Percentiles rank a stretch among this genome's conserved stretches.
These are phyloP conservation scores for Micronycteris hirsuta DNA, from an alignment of 2,113 vertebrate genomes.

Conservation along the genomic window DNA sequence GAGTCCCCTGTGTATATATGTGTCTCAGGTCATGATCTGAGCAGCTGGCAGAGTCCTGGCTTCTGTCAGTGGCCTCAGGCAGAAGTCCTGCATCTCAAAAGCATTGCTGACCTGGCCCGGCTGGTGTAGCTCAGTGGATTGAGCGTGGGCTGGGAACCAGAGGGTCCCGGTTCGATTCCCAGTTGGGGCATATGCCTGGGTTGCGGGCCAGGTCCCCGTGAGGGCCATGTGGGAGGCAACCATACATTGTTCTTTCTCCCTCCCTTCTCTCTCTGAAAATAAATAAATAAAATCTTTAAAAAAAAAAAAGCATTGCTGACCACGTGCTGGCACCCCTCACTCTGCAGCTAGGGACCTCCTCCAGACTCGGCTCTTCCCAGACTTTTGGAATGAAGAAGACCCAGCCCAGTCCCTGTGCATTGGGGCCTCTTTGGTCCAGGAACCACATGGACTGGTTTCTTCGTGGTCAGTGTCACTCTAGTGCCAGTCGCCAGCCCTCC, in stretches of 20 bases:
- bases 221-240: too few relatives aligned
- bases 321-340: too few relatives aligned
- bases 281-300: too few relatives aligned
- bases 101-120: too few relatives aligned
- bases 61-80: background rate
- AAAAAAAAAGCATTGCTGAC: too few relatives aligned
- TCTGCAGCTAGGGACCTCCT: background rate
- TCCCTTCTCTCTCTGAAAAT: too few relatives aligned
- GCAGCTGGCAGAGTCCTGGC: background rate
- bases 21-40: rapidly evolving
- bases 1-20: rapidly evolving
- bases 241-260: too few relatives aligned
- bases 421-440: background rate
- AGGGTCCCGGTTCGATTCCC: too few relatives aligned
- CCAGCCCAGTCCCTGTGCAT: rapidly evolving
- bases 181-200: too few relatives aligned
- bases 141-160: too few relatives aligned
- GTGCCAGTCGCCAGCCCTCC: background rate
- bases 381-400: background rate
- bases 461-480: background rate
- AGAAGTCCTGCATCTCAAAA: background rate
- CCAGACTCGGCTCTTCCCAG: background rate
- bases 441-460: background rate
- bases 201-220: too few relatives aligned
- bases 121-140: too few relatives aligned